Evolutionary conservation across 2,113 vertebrate genomes (phyloP).

Genomic region (Pseudorectes ferrugineus): DNA sequence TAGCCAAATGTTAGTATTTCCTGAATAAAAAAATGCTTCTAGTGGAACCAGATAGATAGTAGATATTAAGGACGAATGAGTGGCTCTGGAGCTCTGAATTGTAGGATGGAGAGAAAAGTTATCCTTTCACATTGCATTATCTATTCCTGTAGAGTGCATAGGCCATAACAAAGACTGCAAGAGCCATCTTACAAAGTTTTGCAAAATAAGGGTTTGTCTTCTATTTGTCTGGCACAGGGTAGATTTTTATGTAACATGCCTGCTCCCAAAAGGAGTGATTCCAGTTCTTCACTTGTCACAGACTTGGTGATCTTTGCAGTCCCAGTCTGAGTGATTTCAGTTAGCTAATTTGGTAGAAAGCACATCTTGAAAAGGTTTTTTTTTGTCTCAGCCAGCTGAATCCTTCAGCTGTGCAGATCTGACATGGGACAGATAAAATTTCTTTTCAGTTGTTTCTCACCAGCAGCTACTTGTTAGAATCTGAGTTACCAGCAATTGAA

Average conservation of each 20-base stretch:
- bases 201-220: not conserved
- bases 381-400: not conserved
- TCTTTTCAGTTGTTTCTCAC: not conserved
- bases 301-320: not conserved
- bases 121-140: not conserved
- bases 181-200: not conserved
- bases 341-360: not conserved
- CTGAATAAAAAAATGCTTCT: not conserved
- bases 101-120: not conserved
- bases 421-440: not conserved
- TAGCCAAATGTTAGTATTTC: not conserved
- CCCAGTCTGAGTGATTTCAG: not conserved
- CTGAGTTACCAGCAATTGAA: not conserved
- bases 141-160: not conserved
- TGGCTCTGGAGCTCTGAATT: not conserved
- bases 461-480: not conserved
- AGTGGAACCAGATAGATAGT: not conserved
- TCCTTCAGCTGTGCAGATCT: not conserved
- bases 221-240: not conserved
- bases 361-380: not conserved
- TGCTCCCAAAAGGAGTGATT: not conserved
- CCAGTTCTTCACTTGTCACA: not conserved
- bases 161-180: not conserved
- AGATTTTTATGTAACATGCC: not conserved
- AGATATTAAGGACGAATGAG: not conserved